These are phyloP conservation scores for Zingel zingel DNA, from an alignment of 2,113 vertebrate species.

Conservation along the genomic window DNA sequence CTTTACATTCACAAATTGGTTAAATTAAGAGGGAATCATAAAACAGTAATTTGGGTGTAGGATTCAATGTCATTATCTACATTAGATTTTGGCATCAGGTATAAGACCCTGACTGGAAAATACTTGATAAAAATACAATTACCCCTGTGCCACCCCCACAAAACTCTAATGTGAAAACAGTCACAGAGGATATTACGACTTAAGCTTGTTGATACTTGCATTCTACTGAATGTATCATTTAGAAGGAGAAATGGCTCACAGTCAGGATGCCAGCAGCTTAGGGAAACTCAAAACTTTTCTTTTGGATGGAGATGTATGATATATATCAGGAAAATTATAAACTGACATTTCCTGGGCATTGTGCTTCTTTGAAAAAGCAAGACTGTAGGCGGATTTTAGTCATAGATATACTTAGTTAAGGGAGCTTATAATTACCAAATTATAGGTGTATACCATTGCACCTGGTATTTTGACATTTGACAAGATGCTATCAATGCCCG, in stretches of 20 bases:
- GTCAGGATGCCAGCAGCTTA: slow-evolving; percentile 53
- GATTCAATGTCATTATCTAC: slow-evolving; percentile 55
- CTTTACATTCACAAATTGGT: slow-evolving; percentile 55
- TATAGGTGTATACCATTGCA: slow-evolving; percentile 75
- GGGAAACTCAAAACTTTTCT: slow-evolving; percentile 55
- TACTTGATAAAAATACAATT: slow-evolving; percentile 62
- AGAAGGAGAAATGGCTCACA: slow-evolving; percentile 62
- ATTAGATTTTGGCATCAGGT: slow-evolving; percentile 70
- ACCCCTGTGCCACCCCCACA: slow-evolving; percentile 59
- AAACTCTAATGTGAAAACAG: slow-evolving; percentile 50
- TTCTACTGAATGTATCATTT: slow-evolving; percentile 70
- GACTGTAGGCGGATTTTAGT: slow-evolving; percentile 66
- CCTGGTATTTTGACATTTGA: slow-evolving; percentile 73
- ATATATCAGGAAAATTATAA: slow-evolving; percentile 73
- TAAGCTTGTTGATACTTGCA: slow-evolving; percentile 60
- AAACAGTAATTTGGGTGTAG: slow-evolving; percentile 54
- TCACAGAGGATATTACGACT: slow-evolving; percentile 63
- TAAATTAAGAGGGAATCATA: slow-evolving; percentile 58
- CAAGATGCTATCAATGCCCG: slow-evolving; percentile 66
- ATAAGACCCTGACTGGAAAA: slow-evolving; percentile 65
- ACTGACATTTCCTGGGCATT: slow-evolving; percentile 65
- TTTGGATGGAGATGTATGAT: slow-evolving; percentile 69
- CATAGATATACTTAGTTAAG: slow-evolving; percentile 67
- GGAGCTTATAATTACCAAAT: slow-evolving; percentile 73
- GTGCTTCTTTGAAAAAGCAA: slow-evolving; percentile 50